Conservation (phyloP, 2,113 vertebrate species). For the Chroicocephalus ridibundus region DNA sequence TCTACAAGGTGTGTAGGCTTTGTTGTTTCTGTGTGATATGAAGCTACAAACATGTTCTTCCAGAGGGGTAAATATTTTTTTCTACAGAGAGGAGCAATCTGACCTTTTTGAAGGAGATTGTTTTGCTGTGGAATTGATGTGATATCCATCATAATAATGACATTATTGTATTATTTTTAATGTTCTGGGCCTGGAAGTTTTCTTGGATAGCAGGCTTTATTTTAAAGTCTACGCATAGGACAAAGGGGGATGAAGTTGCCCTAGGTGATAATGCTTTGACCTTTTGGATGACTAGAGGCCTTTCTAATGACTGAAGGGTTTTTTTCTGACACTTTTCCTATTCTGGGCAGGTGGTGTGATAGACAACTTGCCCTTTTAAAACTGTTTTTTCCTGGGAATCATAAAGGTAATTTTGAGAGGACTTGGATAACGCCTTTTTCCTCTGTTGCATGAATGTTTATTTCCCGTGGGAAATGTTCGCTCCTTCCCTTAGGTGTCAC, state of each 20-base stretch:
- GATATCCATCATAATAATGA: neutral
- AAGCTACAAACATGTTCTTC: neutral
- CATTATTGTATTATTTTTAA: neutral
- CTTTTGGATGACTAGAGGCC: neutral
- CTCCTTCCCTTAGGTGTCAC: constrained; percentile 59
- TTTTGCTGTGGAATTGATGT: neutral
- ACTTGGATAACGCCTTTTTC: neutral
- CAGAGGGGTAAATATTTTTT: neutral
- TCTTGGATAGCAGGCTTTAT: neutral
- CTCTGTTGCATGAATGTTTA: neutral
- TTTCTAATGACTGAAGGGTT: neutral
- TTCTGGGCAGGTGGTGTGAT: neutral
- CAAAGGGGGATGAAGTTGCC: neutral
- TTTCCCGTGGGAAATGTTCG: neutral
- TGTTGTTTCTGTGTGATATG: neutral
- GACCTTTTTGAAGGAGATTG: neutral
- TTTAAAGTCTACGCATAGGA: neutral
- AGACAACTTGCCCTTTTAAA: neutral
- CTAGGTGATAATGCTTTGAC: neutral
- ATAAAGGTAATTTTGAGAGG: neutral
- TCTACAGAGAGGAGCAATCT: neutral
- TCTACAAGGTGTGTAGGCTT: neutral
- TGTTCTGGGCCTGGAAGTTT: neutral
- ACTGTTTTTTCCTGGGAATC: neutral
- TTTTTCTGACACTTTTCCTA: neutral